Evolutionary conservation across 2,888 invertebrate genomes (phyloP).

Genomic region (Microchrysa polita): DNA sequence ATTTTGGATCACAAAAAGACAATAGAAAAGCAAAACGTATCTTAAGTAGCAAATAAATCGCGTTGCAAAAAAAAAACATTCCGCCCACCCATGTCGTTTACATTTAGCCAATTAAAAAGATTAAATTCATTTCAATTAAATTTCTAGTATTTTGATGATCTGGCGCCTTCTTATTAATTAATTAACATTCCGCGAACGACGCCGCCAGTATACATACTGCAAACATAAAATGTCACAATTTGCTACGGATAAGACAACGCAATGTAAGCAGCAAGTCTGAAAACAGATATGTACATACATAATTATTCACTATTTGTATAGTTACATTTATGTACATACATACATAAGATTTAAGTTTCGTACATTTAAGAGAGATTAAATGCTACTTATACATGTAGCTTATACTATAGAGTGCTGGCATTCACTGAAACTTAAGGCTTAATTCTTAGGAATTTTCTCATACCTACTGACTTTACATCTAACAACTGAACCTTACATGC

Average conservation of each 20-base stretch:
- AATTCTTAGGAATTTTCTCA: constrained; percentile 18
- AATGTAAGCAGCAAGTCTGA: neutral
- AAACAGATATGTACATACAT: too few relatives aligned
- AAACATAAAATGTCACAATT: neutral
- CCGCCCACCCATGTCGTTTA: constrained; percentile 15
- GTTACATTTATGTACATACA: neutral
- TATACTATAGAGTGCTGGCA: too few relatives aligned
- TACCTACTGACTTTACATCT: constrained; percentile 14
- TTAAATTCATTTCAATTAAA: constrained; percentile 33
- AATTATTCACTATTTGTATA: neutral
- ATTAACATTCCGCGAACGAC: constrained; percentile 11
- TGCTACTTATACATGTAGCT: neutral
- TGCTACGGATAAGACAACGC: neutral
- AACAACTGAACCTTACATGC: too few relatives aligned
- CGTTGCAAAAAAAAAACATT: too few relatives aligned
- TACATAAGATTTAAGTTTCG: too few relatives aligned
- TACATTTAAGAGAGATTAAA: too few relatives aligned
- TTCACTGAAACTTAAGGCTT: too few relatives aligned
- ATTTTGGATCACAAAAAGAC: too few relatives aligned
- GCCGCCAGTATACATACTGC: neutral
- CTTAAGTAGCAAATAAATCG: too few relatives aligned
- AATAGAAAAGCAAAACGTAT: too few relatives aligned
- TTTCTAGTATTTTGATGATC: constrained; percentile 27
- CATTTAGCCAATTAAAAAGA: constrained; percentile 28
- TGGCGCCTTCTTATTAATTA: constrained; percentile 18